These are phyloP conservation scores for Heteropelma amictum DNA, from an alignment of 2,888 invertebrate genomes.

Conservation along the genomic window DNA sequence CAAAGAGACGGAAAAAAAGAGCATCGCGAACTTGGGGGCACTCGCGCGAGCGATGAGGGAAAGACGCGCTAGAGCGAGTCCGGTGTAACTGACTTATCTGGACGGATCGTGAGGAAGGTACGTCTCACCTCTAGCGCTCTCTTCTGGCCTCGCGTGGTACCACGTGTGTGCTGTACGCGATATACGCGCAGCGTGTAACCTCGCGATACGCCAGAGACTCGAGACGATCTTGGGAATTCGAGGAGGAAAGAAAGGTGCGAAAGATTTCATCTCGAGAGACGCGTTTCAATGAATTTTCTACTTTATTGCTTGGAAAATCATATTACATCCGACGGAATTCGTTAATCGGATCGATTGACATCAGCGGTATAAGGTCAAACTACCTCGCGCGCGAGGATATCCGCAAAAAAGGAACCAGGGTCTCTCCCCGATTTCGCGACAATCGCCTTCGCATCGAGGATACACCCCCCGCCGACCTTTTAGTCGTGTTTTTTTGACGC, in stretches of 20 bases:
- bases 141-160: slow-evolving; percentile 46
- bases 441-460: slow-evolving; percentile 6
- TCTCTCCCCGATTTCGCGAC: slow-evolving; percentile 44
- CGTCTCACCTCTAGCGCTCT: slow-evolving; percentile 54
- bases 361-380: neutral
- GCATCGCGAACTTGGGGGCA: slow-evolving; percentile 31
- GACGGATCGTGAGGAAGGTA: slow-evolving; percentile 63
- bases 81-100: slow-evolving; percentile 76
- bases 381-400: slow-evolving; percentile 8
- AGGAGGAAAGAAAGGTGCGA: slow-evolving; percentile 20
- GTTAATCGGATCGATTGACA: slow-evolving; percentile 2
- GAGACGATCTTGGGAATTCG: slow-evolving; percentile 47
- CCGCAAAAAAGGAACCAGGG: slow-evolving; percentile 55
- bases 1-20: slow-evolving; percentile 15
- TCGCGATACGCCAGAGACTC: slow-evolving; percentile 14
- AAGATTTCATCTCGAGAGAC: slow-evolving; percentile 40
- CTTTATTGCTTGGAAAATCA: slow-evolving; percentile 2
- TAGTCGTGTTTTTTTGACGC: slow-evolving; percentile 26
- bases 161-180: slow-evolving; percentile 55
- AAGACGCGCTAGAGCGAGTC: slow-evolving; percentile 76
- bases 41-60: slow-evolving; percentile 55
- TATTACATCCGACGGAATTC: neutral
- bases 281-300: slow-evolving; percentile 41
- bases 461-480: neutral
- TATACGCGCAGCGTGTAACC: slow-evolving; percentile 33